Conservation (phyloP, 2,113 vertebrate species). For the Tetraodon nigroviridis region DNA sequence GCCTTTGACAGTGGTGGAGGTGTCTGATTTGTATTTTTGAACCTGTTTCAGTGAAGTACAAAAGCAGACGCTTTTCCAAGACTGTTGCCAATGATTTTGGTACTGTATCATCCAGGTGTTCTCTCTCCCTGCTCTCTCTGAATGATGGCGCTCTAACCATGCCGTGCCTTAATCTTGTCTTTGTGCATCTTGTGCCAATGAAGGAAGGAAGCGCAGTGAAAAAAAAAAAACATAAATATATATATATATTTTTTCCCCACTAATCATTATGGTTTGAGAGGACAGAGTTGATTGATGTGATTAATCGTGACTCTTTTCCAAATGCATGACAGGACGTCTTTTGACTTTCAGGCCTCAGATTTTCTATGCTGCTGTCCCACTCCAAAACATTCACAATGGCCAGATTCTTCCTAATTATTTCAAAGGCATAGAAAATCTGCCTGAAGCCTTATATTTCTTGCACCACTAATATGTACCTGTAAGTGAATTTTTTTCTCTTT, state of each 20-base stretch:
- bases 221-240: no score
- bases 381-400: not conserved
- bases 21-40: constrained; percentile 65
- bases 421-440: constrained; percentile 56
- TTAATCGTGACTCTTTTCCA: constrained; percentile 17
- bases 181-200: constrained; percentile 45
- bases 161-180: constrained; percentile 42
- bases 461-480: constrained; percentile 34
- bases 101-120: constrained; percentile 67
- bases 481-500: constrained; percentile 19
- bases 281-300: constrained; percentile 14
- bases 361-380: constrained; percentile 48
- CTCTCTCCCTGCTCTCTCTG: constrained; percentile 33
- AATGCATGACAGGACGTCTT: constrained; percentile 49
- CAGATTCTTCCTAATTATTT: not conserved
- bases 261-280: constrained; percentile 47
- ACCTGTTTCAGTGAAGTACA: constrained; percentile 91
- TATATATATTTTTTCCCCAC: constrained; percentile 24
- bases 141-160: constrained; percentile 58
- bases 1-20: constrained; percentile 19
- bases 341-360: constrained; percentile 29
- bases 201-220: constrained; percentile 20
- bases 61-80: constrained; percentile 98
- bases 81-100: constrained; percentile 82
- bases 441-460: constrained; percentile 15